Base-by-base conservation (phyloP, 2,113 vertebrate species). In the Cavia aperea region DNA sequence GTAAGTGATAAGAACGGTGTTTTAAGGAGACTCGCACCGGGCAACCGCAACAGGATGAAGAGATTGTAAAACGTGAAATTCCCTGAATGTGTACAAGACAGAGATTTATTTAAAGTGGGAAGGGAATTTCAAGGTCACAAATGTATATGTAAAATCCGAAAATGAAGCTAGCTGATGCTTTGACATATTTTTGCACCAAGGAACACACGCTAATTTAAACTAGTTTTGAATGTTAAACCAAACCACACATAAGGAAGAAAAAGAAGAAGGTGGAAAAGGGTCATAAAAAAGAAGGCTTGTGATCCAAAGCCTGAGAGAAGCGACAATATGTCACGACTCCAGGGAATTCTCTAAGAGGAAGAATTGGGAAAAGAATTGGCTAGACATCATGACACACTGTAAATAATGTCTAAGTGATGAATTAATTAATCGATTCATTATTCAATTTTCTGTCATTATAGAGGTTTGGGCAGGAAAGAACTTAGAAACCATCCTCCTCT, bases 171-270 rank as follows among this genome's bases (percentile, higher is more conserved):
- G 70, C 51, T 91, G 49, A 5, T 39, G 58, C 31, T 82, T 75
- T 58, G 63, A 70, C 39, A 36, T 2, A 75, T 36, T 39, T 81
- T 31, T 51, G 4, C 62, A 65, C 60, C 13, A 46, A 91, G 26
- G 29, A 75, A 39, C 58, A 73, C 26, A n/a, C 12, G 13, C 43
- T 49, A 54, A 63, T 23, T 49, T 43, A 78, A 92, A 86, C 43
- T 81, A 84, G 70, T 58, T 93, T 49, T 78, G 36, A 73, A 79
- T 83, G 73, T 36, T 85, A 94, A 93, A 39, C 36, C 33, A 46
- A 84, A 65, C 14, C 21, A 81, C 12, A n/a, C 24, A 15, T 3
- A 29, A 85, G n/a, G 43, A 62, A 84, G 24, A 39, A 43, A 86
- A n/a, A 21, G 14, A n/a, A 49, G 13, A 24, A 4, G 0, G 19